Conservation (phyloP, 2,888 invertebrate genomes). For the Chironomus riparius region DNA sequence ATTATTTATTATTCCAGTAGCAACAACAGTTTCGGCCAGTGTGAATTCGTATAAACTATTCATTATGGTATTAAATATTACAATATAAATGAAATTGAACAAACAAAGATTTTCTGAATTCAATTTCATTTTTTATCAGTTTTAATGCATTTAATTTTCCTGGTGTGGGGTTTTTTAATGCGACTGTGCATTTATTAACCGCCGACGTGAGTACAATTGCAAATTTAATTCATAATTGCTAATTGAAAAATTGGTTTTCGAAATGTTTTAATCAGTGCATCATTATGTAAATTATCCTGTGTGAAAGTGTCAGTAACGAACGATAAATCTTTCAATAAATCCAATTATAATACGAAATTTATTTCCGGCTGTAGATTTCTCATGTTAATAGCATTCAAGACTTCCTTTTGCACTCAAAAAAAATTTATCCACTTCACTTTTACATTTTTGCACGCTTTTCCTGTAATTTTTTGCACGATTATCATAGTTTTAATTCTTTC, state of each 20-base stretch:
- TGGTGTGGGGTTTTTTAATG: neutral
- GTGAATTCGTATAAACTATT: constrained; percentile 6
- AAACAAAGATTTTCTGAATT: neutral
- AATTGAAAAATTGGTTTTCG: constrained; percentile 12
- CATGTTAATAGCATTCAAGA: too few relatives aligned
- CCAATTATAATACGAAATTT: too few relatives aligned
- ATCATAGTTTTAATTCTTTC: too few relatives aligned
- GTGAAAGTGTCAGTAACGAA: neutral
- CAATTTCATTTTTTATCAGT: constrained; percentile 7
- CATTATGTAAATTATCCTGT: constrained; percentile 9
- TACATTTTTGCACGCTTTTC: too few relatives aligned
- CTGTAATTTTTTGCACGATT: too few relatives aligned
- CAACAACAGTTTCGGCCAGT: neutral
- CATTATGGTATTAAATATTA: constrained; percentile 9
- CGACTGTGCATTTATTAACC: constrained; percentile 3
- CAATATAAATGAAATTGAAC: neutral
- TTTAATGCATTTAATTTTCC: constrained; percentile 2
- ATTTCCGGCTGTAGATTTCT: too few relatives aligned
- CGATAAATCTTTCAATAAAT: too few relatives aligned
- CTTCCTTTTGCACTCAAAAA: too few relatives aligned
- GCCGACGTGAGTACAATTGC: neutral
- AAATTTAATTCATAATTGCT: neutral
- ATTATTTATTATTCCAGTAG: neutral
- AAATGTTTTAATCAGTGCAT: constrained; percentile 4
- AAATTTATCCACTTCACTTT: too few relatives aligned